phyloP scores from a whole-genome alignment of 2,888 invertebrate species.

The Drosophila crucigera region DNA sequence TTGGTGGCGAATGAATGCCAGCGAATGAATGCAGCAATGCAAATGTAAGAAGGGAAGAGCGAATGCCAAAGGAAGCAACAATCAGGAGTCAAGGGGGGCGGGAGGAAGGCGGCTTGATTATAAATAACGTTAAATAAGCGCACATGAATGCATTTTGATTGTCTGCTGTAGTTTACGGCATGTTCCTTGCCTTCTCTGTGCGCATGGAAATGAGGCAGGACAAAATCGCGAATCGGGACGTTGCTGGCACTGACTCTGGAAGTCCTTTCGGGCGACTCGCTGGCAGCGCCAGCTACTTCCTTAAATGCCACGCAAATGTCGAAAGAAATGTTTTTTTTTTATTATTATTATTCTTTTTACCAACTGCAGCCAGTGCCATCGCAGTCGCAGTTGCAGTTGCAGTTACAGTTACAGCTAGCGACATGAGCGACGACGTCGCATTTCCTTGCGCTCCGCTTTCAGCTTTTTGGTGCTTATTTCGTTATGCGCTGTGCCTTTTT shows the following conservation, averaged over 20 bases:
- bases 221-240: slow-evolving; percentile 47
- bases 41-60: slow-evolving; percentile 29
- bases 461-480: slow-evolving; percentile 45
- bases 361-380: slow-evolving; percentile 52
- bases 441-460: slow-evolving; percentile 67
- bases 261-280: slow-evolving; percentile 26
- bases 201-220: slow-evolving; percentile 45
- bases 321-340: slow-evolving; percentile 60
- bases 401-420: slow-evolving; percentile 6
- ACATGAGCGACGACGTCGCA: slow-evolving; percentile 64
- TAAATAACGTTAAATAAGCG: slow-evolving; percentile 77
- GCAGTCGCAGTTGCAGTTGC: slow-evolving; percentile 4
- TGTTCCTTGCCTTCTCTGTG: slow-evolving; percentile 51
- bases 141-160: slow-evolving; percentile 81
- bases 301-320: slow-evolving; percentile 75
- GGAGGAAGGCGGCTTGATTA: slow-evolving; percentile 55
- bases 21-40: slow-evolving; percentile 42
- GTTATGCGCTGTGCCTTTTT: slow-evolving; percentile 60
- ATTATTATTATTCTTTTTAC: slow-evolving; percentile 54
- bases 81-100: neutral
- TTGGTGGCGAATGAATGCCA: slow-evolving; percentile 61
- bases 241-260: slow-evolving; percentile 5
- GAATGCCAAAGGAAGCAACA: neutral
- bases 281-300: slow-evolving; percentile 58
- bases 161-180: slow-evolving; percentile 74